Evolutionary conservation across 2,888 invertebrate genomes (phyloP), one percentile per base, ranked within the genome.

Genomic region (Diarsia rubi): DNA sequence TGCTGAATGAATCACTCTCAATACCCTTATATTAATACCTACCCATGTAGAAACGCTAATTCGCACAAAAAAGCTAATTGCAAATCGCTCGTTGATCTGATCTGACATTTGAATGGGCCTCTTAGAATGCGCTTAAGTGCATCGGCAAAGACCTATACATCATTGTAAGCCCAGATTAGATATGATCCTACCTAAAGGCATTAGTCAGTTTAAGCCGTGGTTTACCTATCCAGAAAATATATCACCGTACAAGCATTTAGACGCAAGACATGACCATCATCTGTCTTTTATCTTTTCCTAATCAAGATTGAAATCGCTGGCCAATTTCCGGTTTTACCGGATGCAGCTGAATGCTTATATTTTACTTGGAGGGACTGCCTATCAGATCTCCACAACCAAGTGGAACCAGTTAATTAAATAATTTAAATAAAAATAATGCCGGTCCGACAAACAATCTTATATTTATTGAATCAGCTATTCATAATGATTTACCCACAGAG

Each of bases 91-190:
- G n/a, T 27, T 31, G 27, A 81, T 63, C 21, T 31, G n/a, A 62
- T 70, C 64, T 75, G 79, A 82, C 79, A 75, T 77, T 77, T 78
- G 14, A 82, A 75, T 79, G 45, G 69, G 12, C 0, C 44, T 54
- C n/a, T 77, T 60, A 64, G 45, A 75, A 65, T 69, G 64, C 79
- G 54, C 42, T 76, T 79, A 76, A 78, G 65, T 76, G 82, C 79
- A 82, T 74, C 57, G 45, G 12, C 16, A 21, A 19, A 21, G 16
- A 68, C 24, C 16, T n/a, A 67, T 83, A 31, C n/a, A 59, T 83
- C 69, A 84, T 49, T 76, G 42, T 76, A 16, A 72, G 42, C 47
- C 24, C 21, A 74, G 79, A 83, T 84, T 69, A 79, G 69, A 75
- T 79, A 73, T 42, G 67, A 44, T 54, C 0, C 31, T 31, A 44